These are phyloP conservation scores for Herpailurus yagouaroundi DNA, from an alignment of 2,113 vertebrate genomes.

Conservation along the genomic window DNA sequence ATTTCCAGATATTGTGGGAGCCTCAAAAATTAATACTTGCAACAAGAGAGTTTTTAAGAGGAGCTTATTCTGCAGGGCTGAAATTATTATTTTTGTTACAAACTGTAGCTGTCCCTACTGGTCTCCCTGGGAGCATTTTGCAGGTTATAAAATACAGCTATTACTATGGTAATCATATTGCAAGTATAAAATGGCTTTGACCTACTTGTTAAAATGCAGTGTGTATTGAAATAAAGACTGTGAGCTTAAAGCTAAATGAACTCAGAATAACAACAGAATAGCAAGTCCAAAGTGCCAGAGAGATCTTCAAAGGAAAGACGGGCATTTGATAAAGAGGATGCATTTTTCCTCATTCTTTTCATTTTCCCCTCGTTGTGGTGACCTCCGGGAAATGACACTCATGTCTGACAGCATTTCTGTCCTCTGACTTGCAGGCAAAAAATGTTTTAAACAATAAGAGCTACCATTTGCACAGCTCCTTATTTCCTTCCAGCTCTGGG, in stretches of 20 bases:
- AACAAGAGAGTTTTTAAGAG: slow-evolving; percentile 79
- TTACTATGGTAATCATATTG: slow-evolving; percentile 82
- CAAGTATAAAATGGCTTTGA: slow-evolving; percentile 80
- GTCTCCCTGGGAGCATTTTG: slow-evolving; percentile 78
- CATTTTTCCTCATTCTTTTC: slow-evolving; percentile 70
- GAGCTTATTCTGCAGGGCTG: slow-evolving; percentile 74
- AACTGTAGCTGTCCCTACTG: slow-evolving; percentile 76
- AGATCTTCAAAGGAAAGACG: slow-evolving; percentile 72
- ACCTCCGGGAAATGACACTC: slow-evolving; percentile 27
- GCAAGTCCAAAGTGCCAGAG: slow-evolving; percentile 57
- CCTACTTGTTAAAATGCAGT: slow-evolving; percentile 80
- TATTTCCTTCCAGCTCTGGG: not conserved
- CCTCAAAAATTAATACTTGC: slow-evolving; percentile 78
- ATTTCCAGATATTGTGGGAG: slow-evolving; percentile 76
- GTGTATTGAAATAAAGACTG: slow-evolving; percentile 67
- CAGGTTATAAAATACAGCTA: slow-evolving; percentile 81
- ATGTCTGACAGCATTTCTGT: slow-evolving; percentile 2
- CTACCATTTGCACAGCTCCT: not conserved
- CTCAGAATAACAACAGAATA: slow-evolving; percentile 75
- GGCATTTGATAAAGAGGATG: slow-evolving; percentile 63
- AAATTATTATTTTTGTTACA: slow-evolving; percentile 84
- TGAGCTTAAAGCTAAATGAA: slow-evolving; percentile 78
- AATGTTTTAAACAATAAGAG: not conserved
- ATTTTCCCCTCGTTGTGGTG: slow-evolving; percentile 46
- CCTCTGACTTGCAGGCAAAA: not conserved